phyloP scores from a whole-genome alignment of 1,140 invertebrate species.

The Neocloeon triangulifer region DNA sequence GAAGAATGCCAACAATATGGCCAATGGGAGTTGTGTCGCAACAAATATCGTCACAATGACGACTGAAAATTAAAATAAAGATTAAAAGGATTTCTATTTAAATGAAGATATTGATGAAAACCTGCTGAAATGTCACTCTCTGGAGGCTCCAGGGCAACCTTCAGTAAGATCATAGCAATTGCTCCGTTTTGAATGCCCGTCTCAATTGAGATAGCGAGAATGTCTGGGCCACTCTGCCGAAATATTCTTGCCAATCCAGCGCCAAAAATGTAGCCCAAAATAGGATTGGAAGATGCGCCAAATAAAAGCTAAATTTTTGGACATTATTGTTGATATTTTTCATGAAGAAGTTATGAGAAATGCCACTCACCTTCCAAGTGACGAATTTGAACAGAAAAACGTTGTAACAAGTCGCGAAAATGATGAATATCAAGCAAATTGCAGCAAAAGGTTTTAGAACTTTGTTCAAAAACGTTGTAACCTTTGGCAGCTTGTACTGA shows the following conservation, averaged over 20 bases:
- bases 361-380: constrained; percentile 16
- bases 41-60: too few relatives aligned
- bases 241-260: constrained; percentile 13
- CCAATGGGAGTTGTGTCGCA: too few relatives aligned
- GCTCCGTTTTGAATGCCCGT: constrained; percentile 36
- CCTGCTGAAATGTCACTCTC: too few relatives aligned
- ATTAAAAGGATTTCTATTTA: too few relatives aligned
- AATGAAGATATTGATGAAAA: too few relatives aligned
- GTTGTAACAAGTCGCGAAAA: constrained; percentile 33
- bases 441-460: constrained; percentile 27
- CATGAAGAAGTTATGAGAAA: constrained; percentile 5
- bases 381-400: constrained; percentile 32
- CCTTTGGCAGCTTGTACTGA: constrained; percentile 14
- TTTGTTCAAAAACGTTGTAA: constrained; percentile 16
- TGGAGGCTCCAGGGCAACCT: too few relatives aligned
- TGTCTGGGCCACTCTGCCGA: constrained; percentile 15
- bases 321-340: not conserved
- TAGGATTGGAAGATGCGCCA: constrained; percentile 26
- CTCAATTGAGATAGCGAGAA: constrained; percentile 30
- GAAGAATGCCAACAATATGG: too few relatives aligned
- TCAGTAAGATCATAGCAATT: constrained; percentile 25
- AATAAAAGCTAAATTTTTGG: constrained; percentile 15
- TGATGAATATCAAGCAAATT: constrained; percentile 28
- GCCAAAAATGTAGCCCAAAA: constrained; percentile 30
- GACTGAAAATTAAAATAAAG: too few relatives aligned